Evolutionary conservation across 1,140 invertebrate species (phyloP).

Genomic region (Nymphalis io): DNA sequence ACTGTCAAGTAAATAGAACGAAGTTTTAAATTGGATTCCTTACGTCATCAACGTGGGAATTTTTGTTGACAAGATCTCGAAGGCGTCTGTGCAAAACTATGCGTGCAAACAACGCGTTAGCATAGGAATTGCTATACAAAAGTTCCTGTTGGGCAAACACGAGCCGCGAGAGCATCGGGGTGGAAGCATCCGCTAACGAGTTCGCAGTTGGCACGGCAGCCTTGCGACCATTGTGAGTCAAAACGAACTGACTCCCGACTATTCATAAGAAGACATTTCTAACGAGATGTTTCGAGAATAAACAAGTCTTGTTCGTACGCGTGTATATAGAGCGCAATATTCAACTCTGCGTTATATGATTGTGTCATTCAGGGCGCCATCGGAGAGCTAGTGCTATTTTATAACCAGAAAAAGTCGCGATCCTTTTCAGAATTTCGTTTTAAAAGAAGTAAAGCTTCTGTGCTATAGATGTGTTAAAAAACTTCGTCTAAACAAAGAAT

Average conservation of each 20-base stretch:
- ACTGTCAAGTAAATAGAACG: neutral
- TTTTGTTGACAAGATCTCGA: neutral
- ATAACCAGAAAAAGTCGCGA: too few species aligned
- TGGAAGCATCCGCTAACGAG: constrained; percentile 58
- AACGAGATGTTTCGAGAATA: constrained; percentile 50
- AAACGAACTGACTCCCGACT: constrained; percentile 29
- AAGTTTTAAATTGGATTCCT: neutral
- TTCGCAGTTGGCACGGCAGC: constrained; percentile 38
- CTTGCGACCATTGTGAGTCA: constrained; percentile 43
- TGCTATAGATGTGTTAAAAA: too few species aligned
- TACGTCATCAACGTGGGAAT: constrained; percentile 1
- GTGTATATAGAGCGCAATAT: neutral
- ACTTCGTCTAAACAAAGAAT: too few species aligned
- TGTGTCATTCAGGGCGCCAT: too few species aligned
- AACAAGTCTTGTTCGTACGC: constrained; percentile 35
- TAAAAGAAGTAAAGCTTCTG: too few species aligned
- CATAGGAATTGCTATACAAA: constrained; percentile 28
- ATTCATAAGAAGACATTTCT: constrained; percentile 41
- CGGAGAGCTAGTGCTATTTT: too few species aligned
- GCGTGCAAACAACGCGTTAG: constrained; percentile 4
- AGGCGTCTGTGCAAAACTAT: neutral
- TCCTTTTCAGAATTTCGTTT: too few species aligned
- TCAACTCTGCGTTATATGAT: neutral
- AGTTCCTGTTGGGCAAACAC: constrained; percentile 40
- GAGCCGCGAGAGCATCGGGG: constrained; percentile 41